Percentiles rank a stretch among this genome's conserved stretches.
Evolutionary conservation across 2,113 vertebrate genomes (phyloP).

Genomic region (Taxidea taxus): DNA sequence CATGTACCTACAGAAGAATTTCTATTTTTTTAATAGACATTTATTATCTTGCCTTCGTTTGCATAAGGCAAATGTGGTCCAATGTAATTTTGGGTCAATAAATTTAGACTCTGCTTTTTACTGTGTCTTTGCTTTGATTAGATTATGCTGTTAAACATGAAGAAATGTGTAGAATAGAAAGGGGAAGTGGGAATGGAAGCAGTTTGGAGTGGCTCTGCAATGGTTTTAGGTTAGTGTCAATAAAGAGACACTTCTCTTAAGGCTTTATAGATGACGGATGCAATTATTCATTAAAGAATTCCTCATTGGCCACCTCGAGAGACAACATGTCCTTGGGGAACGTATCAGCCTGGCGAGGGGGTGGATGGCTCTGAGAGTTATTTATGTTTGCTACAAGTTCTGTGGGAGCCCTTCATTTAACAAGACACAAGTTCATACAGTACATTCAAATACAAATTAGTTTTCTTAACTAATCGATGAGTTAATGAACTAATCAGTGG

Average conservation of each 20-base stretch:
- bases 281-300: background rate
- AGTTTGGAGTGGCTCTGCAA: background rate
- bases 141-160: background rate
- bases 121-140: background rate
- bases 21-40: background rate
- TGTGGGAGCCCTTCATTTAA: background rate
- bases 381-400: background rate
- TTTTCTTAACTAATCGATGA: background rate
- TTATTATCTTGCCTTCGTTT: background rate
- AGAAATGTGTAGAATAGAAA: background rate
- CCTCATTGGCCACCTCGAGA: background rate
- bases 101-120: background rate
- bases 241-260: background rate
- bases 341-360: background rate
- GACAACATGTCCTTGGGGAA: accelerated
- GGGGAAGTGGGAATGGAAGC: background rate
- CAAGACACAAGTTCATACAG: background rate
- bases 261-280: background rate
- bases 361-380: background rate
- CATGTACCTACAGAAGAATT: background rate
- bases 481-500: background rate
- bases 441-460: background rate
- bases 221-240: background rate
- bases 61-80: background rate
- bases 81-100: background rate